Conservation (phyloP, 1,140 invertebrate genomes). For the Drosophila kepulauana region DNA sequence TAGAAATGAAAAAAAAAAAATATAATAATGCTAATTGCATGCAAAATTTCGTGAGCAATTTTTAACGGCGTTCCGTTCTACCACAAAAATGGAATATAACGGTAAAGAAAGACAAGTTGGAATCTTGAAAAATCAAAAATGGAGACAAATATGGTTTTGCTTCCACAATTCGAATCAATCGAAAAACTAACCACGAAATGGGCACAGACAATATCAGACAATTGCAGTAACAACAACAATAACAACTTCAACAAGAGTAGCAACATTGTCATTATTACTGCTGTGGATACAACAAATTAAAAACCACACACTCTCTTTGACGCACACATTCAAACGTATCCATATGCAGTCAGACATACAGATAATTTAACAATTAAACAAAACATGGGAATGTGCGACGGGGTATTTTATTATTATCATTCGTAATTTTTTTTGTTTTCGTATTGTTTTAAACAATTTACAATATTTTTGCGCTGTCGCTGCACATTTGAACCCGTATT, state of each 20-base stretch:
- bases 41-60: neutral
- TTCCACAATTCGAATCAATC: conserved; percentile 30
- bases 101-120: conserved; percentile 13
- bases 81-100: conserved; percentile 29
- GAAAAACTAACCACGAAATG: conserved; percentile 47
- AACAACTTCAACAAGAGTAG: conserved; percentile 22
- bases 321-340: conserved; percentile 12
- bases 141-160: conserved; percentile 34
- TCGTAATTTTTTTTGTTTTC: conserved; percentile 17
- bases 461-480: conserved; percentile 42
- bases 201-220: conserved; percentile 46
- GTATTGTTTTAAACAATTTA: conserved; percentile 54
- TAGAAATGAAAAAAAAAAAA: no score
- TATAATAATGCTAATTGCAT: neutral
- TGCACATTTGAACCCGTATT: conserved; percentile 52
- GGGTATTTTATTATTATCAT: conserved; percentile 33
- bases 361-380: conserved; percentile 52
- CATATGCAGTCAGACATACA: conserved; percentile 16
- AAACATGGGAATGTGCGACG: conserved; percentile 48
- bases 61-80: neutral
- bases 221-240: conserved; percentile 19
- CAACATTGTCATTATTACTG: conserved; percentile 37
- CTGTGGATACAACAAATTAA: conserved; percentile 44
- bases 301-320: conserved; percentile 47
- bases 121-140: conserved; percentile 29